These are phyloP conservation scores for Pangasius macronema DNA, from an alignment of 2,797 vertebrate genomes.

Conservation along the genomic window DNA sequence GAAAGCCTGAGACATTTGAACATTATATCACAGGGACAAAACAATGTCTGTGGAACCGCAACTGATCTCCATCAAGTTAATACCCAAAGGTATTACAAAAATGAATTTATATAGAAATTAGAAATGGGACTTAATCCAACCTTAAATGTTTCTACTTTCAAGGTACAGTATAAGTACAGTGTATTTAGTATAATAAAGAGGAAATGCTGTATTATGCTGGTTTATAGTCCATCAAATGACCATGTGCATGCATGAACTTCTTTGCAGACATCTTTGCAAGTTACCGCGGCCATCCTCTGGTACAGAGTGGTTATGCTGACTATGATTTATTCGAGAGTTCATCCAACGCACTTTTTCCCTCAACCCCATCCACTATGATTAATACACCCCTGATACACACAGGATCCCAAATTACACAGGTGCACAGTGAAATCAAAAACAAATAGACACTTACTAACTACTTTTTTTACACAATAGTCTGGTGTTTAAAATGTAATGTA, in stretches of 20 bases:
- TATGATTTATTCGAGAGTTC: slow-evolving; percentile 71
- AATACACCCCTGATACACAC: slow-evolving; percentile 64
- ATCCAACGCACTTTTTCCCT: slow-evolving; percentile 59
- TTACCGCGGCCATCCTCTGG: slow-evolving; percentile 66
- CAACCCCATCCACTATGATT: slow-evolving; percentile 54
- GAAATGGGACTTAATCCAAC: not conserved
- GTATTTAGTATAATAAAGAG: not conserved
- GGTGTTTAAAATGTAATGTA: not conserved
- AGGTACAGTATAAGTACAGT: not conserved
- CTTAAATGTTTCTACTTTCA: not conserved
- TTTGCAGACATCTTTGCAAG: slow-evolving; percentile 77
- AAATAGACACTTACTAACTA: not conserved
- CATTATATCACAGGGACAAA: not conserved
- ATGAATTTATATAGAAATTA: not conserved
- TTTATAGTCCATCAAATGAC: not conserved
- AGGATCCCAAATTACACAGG: slow-evolving; percentile 71
- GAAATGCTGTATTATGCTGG: not conserved
- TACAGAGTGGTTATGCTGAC: slow-evolving; percentile 69
- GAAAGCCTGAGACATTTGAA: not conserved
- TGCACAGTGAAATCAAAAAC: slow-evolving; percentile 35
- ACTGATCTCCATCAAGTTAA: not conserved
- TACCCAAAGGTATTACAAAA: not conserved
- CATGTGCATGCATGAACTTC: not conserved
- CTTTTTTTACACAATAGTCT: not conserved
- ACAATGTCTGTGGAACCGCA: not conserved